Evolutionary conservation across 2,888 invertebrate species (phyloP), one percentile per base, ranked within the genome.

Genomic region (Pyralis farinalis): DNA sequence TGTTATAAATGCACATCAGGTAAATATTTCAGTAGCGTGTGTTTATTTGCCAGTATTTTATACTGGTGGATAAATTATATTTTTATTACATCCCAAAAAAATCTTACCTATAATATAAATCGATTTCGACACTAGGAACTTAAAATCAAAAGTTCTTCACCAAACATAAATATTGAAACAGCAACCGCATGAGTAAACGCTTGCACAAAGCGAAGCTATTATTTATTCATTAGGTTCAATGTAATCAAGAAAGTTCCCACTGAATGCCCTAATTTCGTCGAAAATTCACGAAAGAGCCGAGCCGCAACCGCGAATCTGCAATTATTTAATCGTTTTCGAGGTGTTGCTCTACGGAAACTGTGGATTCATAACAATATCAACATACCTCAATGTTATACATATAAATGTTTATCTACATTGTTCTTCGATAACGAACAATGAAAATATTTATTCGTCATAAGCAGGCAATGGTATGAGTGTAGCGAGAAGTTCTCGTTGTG

Each of bases 321-420:
- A 79, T 83, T 80, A 84, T 84, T 83, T 80, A 75, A 81, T 79
- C 78, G 78, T 78, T 79, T 80, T 76, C 60, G 74, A 80, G 73
- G 77, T 82, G 77, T 78, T 78, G 63, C 71, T 74, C 65, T 53
- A 68, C 73, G 74, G 72, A 78, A 77, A 79, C 75, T 69, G 71
- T 55, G 69, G 63, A 66, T 62, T 64, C 56, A 62, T 66, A 68
- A 64, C 58, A 62, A 61, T 63, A 64, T 67, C 49, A 51, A 47
- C 41, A 53, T 60, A 51, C 44, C 51, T 48, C 45, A 40, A 45
- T 42, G 47, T 31, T 31, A 34, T 41, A 42, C 12, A 5, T 7
- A 36, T 39, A 34, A 30, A 46, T 39, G 34, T 34, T 12, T 31
- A 10, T 31, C 39, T 58, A 53, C 59, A 62, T 59, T 54, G 50